Evolutionary conservation across 53 echinoderm and acorn worm genomes (phyloP).

Genomic region (Paracentrotus lividus): DNA sequence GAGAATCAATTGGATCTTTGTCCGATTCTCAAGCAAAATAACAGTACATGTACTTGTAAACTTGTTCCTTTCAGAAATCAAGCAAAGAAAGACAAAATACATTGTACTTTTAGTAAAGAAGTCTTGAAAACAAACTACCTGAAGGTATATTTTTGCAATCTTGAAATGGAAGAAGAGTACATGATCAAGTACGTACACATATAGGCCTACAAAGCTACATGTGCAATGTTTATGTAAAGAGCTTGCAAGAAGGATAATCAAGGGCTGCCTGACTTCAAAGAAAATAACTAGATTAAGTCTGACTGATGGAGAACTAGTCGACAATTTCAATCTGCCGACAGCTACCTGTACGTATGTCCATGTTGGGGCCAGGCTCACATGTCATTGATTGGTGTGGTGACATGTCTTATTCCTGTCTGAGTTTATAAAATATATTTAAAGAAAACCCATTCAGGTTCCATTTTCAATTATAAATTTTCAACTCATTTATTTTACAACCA

Average conservation of each 20-base stretch:
- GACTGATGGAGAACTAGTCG: background rate
- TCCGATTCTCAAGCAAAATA: too few species aligned
- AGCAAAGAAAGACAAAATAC: background rate
- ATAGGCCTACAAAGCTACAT: background rate
- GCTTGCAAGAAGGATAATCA: conserved; percentile 18
- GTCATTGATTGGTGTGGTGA: background rate
- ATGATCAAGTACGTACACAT: background rate
- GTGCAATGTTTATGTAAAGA: conserved; percentile 14
- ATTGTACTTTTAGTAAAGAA: background rate
- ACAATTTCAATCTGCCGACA: background rate
- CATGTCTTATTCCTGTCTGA: too few species aligned
- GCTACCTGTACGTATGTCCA: background rate
- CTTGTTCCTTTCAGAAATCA: background rate
- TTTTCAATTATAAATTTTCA: too few species aligned
- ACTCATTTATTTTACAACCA: too few species aligned
- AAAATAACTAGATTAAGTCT: background rate
- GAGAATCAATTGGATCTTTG: too few species aligned
- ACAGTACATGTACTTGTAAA: background rate
- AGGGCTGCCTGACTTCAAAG: background rate
- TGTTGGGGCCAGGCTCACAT: background rate
- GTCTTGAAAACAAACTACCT: background rate
- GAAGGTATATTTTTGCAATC: background rate
- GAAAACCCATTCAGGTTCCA: too few species aligned
- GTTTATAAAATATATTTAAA: too few species aligned
- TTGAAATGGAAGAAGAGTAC: background rate